Percentiles rank a stretch among this genome's conserved stretches.
phyloP scores from a whole-genome alignment of 2,113 vertebrate species.

The Caranx melampygus region DNA sequence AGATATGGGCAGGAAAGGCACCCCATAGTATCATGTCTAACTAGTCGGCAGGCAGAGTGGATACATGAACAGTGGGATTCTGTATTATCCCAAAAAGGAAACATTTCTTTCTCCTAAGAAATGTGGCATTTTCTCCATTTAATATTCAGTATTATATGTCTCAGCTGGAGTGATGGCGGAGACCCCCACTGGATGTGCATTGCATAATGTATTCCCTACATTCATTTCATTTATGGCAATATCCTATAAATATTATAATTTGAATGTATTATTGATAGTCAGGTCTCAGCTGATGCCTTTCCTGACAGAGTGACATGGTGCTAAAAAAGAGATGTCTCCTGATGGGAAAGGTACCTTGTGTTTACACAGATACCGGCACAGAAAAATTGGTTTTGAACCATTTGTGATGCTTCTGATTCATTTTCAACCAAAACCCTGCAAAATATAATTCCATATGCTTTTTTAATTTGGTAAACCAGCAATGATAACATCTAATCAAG shows the following conservation, averaged over 20 bases:
- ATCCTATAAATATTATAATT: conserved; percentile 60
- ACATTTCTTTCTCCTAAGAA: conserved; percentile 26
- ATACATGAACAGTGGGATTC: conserved; percentile 1
- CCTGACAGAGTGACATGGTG: conserved; percentile 25
- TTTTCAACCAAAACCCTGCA: background rate
- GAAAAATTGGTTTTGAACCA: conserved; percentile 34
- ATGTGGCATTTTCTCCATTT: conserved; percentile 11
- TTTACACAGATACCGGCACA: conserved; percentile 15
- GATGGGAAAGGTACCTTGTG: conserved; percentile 23
- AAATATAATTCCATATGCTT: conserved; percentile 25
- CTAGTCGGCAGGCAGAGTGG: conserved; percentile 6
- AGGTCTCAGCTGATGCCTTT: conserved; percentile 36
- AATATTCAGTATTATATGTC: conserved; percentile 34
- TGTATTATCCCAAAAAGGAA: conserved; percentile 14
- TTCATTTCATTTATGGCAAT: conserved; percentile 38
- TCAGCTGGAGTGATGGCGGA: conserved; percentile 18
- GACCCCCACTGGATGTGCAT: conserved; percentile 12
- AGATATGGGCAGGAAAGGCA: conserved; percentile 4
- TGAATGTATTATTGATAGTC: conserved; percentile 49
- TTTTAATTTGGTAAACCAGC: conserved; percentile 48
- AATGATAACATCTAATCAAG: conserved; percentile 52
- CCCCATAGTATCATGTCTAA: background rate
- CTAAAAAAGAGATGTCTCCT: conserved; percentile 6
- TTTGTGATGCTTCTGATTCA: conserved; percentile 23
- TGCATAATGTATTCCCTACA: conserved; percentile 37